Base-by-base conservation (phyloP, 2,888 invertebrate species). In the Pachycephus smyrnensis region DNA sequence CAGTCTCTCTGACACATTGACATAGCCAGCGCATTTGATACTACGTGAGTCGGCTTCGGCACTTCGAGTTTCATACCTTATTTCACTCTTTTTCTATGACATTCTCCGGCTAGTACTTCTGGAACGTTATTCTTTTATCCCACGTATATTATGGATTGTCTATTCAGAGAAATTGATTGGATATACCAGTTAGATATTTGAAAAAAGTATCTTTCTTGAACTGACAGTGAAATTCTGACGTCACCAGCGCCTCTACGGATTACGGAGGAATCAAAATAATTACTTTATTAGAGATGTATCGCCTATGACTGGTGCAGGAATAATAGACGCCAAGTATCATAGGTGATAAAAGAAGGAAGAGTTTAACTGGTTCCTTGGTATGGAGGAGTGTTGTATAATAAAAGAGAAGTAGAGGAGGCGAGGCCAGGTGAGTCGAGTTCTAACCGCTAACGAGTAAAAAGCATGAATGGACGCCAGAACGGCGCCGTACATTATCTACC, bases 391-490 rank as follows among this genome's bases (percentile, higher is more conserved):
- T 32, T 31, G 31, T 55, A 55, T 55, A 55, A 55, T 55, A 55
- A 55, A 55, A 31, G 77, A 71, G 75, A 35, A 73, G 76, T 37
- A 40, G 30, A 37, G 74, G 76, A 77, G 79, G 79, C 68, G 73
- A 79, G 77, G 81, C 81, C 80, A 83, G 80, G 77, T 80, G 84
- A 80, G 82, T 75, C 84, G 84, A 84, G 83, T 84, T 86, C 84
- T 75, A 85, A 83, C 84, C 83, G 81, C 86, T 88, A 88, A 89
- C 89, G 88, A 89, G 87, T 89, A 89, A 89, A 89, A 89, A 89
- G 89, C 88, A 89, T 89, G 89, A 89, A 89, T 89, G 89, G 87
- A 87, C 86, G 88, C 85, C 88, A 88, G 85, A 84, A 85, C 85
- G 89, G 88, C 88, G 89, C 89, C 89, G 86, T 87, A 84, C 82